These are phyloP conservation scores for Zosterops japonicus DNA, from an alignment of 2,113 vertebrate genomes.

Conservation along the genomic window DNA sequence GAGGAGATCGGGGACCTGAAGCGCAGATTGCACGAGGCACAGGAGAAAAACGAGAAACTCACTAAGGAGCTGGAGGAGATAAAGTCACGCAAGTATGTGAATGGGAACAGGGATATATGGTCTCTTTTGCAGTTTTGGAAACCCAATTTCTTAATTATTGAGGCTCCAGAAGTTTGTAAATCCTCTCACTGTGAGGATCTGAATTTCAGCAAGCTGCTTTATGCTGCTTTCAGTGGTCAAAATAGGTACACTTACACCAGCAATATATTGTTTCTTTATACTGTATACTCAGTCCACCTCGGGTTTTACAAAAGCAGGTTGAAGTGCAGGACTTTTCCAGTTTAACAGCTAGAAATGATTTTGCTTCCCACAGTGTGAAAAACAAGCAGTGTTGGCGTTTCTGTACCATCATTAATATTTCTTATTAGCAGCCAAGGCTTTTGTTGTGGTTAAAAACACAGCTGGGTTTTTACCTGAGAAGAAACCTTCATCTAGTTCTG, in stretches of 20 bases:
- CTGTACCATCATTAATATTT: neutral
- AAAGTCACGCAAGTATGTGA: slow-evolving; percentile 90
- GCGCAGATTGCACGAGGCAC: slow-evolving; percentile 86
- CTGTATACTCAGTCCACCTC: neutral
- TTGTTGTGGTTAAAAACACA: neutral
- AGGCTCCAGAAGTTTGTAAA: neutral
- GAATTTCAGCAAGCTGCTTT: neutral
- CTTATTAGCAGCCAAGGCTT: neutral
- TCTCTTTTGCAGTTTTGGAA: neutral
- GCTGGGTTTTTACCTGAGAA: neutral
- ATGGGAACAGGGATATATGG: neutral
- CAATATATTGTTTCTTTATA: neutral
- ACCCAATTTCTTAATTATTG: neutral
- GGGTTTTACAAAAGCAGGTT: neutral
- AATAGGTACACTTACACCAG: neutral
- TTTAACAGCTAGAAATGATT: neutral
- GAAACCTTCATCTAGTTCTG: neutral
- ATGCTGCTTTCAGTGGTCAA: neutral
- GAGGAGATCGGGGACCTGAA: slow-evolving; percentile 95
- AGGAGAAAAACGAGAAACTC: slow-evolving; percentile 93
- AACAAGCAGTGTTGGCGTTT: neutral
- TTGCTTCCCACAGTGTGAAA: neutral
- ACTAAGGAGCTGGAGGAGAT: slow-evolving; percentile 92
- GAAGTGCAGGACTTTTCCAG: neutral
- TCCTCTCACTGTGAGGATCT: neutral